Evolutionary conservation across 2,113 vertebrate species (phyloP), one percentile per base, ranked within the genome.

Genomic region (Catharus bicknelli): DNA sequence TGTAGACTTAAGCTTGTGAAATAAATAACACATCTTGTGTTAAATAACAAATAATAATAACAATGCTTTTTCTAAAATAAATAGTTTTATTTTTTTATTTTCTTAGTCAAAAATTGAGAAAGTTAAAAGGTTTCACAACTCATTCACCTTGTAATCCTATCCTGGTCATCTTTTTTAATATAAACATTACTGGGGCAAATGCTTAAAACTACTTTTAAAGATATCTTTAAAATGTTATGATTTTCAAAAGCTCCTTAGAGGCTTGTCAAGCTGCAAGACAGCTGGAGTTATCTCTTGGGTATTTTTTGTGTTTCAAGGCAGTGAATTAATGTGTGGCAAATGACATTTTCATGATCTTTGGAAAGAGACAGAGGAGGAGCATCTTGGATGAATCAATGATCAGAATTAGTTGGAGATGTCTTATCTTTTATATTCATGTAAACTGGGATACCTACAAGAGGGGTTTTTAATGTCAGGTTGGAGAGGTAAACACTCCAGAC

Each of bases 131-230:
- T 95, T 96, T 97, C 82, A 87, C 38, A 73, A 58, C 90, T 97
- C 95, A 83, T 91, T 94, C 40, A 29, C 57, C n/a, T 7, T 75
- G 64, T 95, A 95, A 95, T 94, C 72, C 51, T 91, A 53, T 80
- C 63, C 95, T 62, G 11, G 40, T 79, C 26, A 40, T 20, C 83
- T 95, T 42, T 86, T 96, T 96, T 91, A 88, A 94, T 94, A 94
- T 66, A 94, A 95, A 76, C 73, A 73, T 93, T 96, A 86, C 86
- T 82, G 88, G 85, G 79, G 64, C 32, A 96, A 97, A 96, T 54
- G 92, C 78, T 82, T 97, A 95, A 96, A 97, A 96, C 51, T 88
- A 83, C 68, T 90, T 96, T 94, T 75, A 92, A 95, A 94, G 61
- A 59, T 69, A 18, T 84, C 92, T 86, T 90, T 13, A 91, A 95